A percentile compares a stretch with the other conserved stretches of the same genome.
phyloP scores from a whole-genome alignment of 2,113 vertebrate genomes.

The Taurulus bubalis region DNA sequence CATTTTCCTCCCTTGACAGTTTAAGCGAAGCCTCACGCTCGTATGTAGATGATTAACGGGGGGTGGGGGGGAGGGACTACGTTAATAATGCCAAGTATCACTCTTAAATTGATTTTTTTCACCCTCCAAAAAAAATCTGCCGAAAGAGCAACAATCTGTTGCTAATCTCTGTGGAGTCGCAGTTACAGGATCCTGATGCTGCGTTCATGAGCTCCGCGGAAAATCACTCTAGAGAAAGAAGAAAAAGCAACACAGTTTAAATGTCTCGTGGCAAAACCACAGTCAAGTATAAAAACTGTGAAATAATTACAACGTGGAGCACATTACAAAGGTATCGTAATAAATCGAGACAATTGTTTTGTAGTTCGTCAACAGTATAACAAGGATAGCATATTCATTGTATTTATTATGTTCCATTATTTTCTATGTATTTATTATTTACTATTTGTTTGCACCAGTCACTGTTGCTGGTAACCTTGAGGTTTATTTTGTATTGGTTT shows the following conservation, averaged over 20 bases:
- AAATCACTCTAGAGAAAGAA: accelerated
- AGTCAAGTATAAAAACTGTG: not conserved
- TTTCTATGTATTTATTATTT: no score
- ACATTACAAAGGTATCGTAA: not conserved
- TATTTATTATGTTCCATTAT: not conserved
- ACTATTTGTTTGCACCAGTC: no score
- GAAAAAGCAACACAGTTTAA: not conserved
- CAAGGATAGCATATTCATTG: not conserved
- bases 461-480: no score
- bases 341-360: not conserved
- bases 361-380: not conserved
- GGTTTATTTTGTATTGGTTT: no score
- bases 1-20: slow-evolving; percentile 57
- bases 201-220: slow-evolving; percentile 38
- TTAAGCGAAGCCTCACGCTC: not conserved
- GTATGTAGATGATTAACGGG: no score
- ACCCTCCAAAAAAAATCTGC: not conserved
- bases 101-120: not conserved
- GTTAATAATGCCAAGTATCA: not conserved
- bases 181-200: slow-evolving; percentile 29
- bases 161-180: slow-evolving; percentile 52
- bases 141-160: slow-evolving; percentile 53
- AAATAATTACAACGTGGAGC: not conserved
- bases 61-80: not conserved
- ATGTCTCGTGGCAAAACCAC: not conserved